These are phyloP conservation scores for Cladopsammia gracilis DNA, from an alignment of 64 coral and sea anemone species.

Conservation along the genomic window DNA sequence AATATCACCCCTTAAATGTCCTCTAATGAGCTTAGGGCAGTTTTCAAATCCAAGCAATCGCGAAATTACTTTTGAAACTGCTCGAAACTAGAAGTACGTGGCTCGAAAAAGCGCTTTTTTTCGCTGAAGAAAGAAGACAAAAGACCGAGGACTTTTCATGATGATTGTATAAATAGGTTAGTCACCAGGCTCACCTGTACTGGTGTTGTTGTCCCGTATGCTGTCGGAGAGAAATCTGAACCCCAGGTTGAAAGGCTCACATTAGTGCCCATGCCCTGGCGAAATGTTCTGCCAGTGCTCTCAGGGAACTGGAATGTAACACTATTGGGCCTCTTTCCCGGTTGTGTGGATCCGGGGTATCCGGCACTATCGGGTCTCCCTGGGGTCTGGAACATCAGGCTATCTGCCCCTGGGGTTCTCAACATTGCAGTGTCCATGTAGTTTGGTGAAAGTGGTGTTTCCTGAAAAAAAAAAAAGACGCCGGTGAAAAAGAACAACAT, in stretches of 20 bases:
- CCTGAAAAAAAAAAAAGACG: slow-evolving; percentile 1
- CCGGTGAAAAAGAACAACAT: too few relatives aligned
- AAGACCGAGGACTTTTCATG: too few relatives aligned
- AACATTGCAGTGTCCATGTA: slow-evolving; percentile 74
- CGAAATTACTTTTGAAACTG: too few relatives aligned
- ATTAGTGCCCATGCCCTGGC: slow-evolving; percentile 71
- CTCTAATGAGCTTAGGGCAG: too few relatives aligned
- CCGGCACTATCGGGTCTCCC: slow-evolving; percentile 8
- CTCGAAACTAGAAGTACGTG: too few relatives aligned
- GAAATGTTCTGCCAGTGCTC: slow-evolving; percentile 64
- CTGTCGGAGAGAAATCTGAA: slow-evolving; percentile 85
- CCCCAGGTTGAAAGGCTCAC: slow-evolving; percentile 93
- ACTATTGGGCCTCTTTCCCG: slow-evolving; percentile 20
- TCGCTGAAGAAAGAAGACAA: too few relatives aligned
- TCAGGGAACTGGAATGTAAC: slow-evolving; percentile 69
- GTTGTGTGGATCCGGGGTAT: neutral
- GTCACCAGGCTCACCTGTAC: neutral
- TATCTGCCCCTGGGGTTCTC: slow-evolving; percentile 71
- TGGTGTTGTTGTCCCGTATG: neutral
- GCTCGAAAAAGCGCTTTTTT: too few relatives aligned
- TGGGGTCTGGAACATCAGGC: slow-evolving; percentile 71
- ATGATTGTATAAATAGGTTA: too few relatives aligned
- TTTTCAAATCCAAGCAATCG: too few relatives aligned
- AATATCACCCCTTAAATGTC: too few relatives aligned
- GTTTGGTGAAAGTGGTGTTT: slow-evolving; percentile 61